These are phyloP conservation scores for Drosophila nr. perissopoda DNA, from an alignment of 2,888 invertebrate species.

Conservation along the genomic window DNA sequence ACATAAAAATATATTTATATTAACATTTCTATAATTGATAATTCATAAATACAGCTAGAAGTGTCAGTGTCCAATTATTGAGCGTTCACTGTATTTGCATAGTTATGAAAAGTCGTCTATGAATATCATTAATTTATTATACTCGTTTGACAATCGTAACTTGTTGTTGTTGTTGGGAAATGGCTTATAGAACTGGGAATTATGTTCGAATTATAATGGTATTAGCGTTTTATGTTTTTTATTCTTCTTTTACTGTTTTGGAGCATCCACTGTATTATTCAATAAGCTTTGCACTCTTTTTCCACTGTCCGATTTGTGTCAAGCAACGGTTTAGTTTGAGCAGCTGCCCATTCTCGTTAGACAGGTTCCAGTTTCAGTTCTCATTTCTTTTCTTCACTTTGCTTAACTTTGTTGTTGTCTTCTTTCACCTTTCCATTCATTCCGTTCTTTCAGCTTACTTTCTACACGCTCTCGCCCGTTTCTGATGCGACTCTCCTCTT, in stretches of 20 bases:
- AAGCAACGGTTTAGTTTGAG: conserved; percentile 72
- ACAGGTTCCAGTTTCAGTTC: conserved; percentile 54
- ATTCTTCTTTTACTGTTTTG: background rate
- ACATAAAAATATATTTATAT: background rate
- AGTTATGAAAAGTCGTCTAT: background rate
- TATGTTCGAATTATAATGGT: background rate
- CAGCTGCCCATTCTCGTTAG: conserved; percentile 66
- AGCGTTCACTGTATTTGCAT: background rate
- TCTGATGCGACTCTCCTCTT: conserved; percentile 4
- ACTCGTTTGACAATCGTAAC: background rate
- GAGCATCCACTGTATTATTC: conserved; percentile 42
- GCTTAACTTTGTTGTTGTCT: conserved; percentile 30
- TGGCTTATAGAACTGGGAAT: background rate
- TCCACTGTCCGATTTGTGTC: conserved; percentile 75
- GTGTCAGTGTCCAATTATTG: background rate
- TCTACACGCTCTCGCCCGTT: conserved; percentile 49
- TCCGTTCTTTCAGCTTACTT: conserved; percentile 36
- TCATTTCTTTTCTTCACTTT: conserved; percentile 34
- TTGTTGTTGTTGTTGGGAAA: background rate
- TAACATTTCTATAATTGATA: background rate
- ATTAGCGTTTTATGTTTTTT: background rate
- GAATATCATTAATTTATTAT: background rate
- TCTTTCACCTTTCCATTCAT: conserved; percentile 47
- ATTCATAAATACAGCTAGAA: background rate
- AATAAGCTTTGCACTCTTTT: conserved; percentile 40